Base-by-base conservation (phyloP, 2,797 vertebrate species). In the Spinus olivaceus region DNA sequence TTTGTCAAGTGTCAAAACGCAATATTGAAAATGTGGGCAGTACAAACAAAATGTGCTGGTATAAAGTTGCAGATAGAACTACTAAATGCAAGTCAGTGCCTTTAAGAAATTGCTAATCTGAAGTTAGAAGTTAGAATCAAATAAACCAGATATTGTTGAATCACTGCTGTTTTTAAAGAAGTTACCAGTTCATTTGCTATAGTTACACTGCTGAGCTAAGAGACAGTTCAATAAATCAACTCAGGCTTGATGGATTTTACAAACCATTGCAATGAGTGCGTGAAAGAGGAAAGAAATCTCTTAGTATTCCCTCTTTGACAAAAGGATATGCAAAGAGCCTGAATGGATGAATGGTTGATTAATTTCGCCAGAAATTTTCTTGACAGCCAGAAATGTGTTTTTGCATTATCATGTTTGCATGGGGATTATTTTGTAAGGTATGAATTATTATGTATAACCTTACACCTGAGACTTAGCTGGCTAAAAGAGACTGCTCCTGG, bases 191-290 rank as follows among this genome's bases (percentile, higher is more conserved):
- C 99, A 99, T 99, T 99, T 99, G 98, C 99, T 98, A 97, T 99
- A 98, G 99, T 99, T 98, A 97, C 98, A 99, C 99, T 99, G 99
- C 99, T 99, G 99, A 99, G 99, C 98, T 98, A 98, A 98, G 98
- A 99, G 99, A 99, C 99, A 99, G 99, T 99, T 99, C 98, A 99
- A 99, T 99, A 99, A 99, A 99, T 99, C 99, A 99, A 99, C 98
- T 97, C 97, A 98, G 97, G 98, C 98, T 99, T 99, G 99, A 99
- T 99, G 99, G 98, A 99, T 99, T 99, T 98, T 98, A 98, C 98
- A 99, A 99, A 98, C 99, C 98, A 98, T 98, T 98, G 98, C 98
- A 99, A 98, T 98, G 98, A 99, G 98, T 97, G 98, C 74, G 70
- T 98, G 98, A 98, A 99, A 99, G 98, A 99, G 97, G 98, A 98